Percentiles rank a stretch among this genome's conserved stretches.
phyloP scores from a whole-genome alignment of 1,140 invertebrate species.

The Pemphigus obesinymphae region DNA sequence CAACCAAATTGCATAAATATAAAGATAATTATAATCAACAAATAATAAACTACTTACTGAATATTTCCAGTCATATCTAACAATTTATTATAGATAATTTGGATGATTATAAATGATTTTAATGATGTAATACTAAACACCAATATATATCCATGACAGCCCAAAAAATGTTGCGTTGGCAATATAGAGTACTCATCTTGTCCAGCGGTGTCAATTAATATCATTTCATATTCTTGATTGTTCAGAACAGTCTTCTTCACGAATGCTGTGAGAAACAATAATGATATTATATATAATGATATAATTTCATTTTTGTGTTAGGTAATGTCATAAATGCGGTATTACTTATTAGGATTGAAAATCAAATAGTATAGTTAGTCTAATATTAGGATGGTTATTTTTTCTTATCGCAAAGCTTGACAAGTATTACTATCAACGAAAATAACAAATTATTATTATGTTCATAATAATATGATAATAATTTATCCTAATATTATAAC shows the following conservation, averaged over 20 bases:
- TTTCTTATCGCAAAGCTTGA: too few relatives aligned
- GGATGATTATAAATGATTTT: conserved; percentile 95
- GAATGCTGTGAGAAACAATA: conserved; percentile 66
- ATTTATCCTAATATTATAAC: too few relatives aligned
- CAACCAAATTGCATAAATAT: conserved; percentile 44
- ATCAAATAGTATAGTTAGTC: too few relatives aligned
- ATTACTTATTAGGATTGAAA: too few relatives aligned
- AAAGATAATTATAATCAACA: too few relatives aligned
- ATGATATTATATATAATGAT: too few relatives aligned
- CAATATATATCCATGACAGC: conserved; percentile 95
- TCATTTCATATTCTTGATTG: conserved; percentile 91
- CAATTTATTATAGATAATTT: conserved; percentile 94
- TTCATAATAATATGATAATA: too few relatives aligned
- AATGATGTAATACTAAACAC: conserved; percentile 95
- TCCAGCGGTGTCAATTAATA: conserved; percentile 93
- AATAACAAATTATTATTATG: too few relatives aligned
- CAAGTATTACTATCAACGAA: too few relatives aligned
- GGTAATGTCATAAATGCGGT: too few relatives aligned
- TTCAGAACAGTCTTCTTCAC: conserved; percentile 83
- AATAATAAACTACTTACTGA: conserved; percentile 72
- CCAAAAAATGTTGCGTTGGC: conserved; percentile 95
- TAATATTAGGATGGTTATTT: too few relatives aligned
- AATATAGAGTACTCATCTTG: conserved; percentile 98
- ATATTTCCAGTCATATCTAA: conserved; percentile 94
- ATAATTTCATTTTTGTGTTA: too few relatives aligned